These are phyloP conservation scores for Barypeithes pellucidus DNA, from an alignment of 2,888 invertebrate species.

Conservation along the genomic window DNA sequence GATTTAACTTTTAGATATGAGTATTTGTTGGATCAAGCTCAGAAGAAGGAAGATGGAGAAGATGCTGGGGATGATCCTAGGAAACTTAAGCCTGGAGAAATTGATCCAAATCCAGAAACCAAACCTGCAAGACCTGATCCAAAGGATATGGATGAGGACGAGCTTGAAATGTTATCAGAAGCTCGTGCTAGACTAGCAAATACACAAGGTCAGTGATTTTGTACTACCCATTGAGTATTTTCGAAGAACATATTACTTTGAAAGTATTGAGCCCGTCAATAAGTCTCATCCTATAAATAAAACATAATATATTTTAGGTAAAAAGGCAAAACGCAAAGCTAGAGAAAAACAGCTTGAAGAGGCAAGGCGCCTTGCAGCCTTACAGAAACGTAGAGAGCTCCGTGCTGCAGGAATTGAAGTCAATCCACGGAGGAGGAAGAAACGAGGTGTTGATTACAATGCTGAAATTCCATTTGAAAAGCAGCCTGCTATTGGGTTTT, in stretches of 20 bases:
- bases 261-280: too few species aligned
- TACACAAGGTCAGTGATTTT: constrained; percentile 88
- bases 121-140: constrained; percentile 99
- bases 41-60: constrained; percentile 92
- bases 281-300: background rate
- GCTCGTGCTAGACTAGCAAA: constrained; percentile 98
- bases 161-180: constrained; percentile 99
- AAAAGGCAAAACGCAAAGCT: constrained; percentile 94
- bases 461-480: constrained; percentile 98
- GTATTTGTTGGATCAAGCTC: constrained; percentile 97
- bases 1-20: constrained; percentile 77
- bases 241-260: background rate
- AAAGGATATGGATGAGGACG: constrained; percentile 99
- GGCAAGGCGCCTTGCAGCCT: constrained; percentile 93
- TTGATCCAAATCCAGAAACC: constrained; percentile 99
- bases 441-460: constrained; percentile 97
- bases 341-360: constrained; percentile 99
- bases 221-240: background rate
- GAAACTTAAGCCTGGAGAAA: constrained; percentile 98
- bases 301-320: constrained; percentile 64
- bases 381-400: constrained; percentile 98
- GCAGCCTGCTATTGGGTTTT: constrained; percentile 92
- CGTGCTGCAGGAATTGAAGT: constrained; percentile 95
- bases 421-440: constrained; percentile 77
- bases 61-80: constrained; percentile 95